phyloP scores from a whole-genome alignment of 2,888 invertebrate genomes.

The Cinara cedri region DNA sequence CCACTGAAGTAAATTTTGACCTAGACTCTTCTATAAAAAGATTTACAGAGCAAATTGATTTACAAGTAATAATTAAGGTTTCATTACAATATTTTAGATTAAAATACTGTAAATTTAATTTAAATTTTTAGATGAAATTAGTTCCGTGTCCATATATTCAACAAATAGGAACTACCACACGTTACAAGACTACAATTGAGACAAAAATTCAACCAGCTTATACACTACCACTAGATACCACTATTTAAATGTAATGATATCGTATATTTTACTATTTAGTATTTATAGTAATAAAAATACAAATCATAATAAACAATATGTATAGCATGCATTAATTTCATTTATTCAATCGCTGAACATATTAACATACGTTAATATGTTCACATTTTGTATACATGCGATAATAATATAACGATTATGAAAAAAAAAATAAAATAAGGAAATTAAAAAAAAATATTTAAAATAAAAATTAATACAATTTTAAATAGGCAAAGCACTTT shows the following conservation, averaged over 20 bases:
- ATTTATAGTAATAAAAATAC: not conserved
- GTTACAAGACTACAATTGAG: conserved; percentile 48
- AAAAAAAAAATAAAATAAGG: too few species aligned
- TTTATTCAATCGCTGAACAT: not conserved
- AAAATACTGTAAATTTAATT: not conserved
- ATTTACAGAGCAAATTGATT: conserved; percentile 51
- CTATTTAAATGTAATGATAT: not conserved
- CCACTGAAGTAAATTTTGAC: conserved; percentile 49
- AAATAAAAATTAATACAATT: too few species aligned
- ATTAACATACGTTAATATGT: not conserved
- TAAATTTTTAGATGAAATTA: conserved; percentile 49
- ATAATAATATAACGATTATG: not conserved
- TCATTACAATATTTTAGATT: not conserved
- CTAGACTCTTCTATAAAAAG: conserved; percentile 33
- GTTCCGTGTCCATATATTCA: conserved; percentile 54
- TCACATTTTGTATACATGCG: too few species aligned
- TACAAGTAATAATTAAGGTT: conserved; percentile 42
- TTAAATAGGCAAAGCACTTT: too few species aligned
- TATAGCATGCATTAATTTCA: too few species aligned
- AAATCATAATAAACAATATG: not conserved
- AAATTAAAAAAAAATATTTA: too few species aligned
- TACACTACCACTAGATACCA: conserved; percentile 23
- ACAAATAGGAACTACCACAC: conserved; percentile 38
- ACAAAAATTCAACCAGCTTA: conserved; percentile 34
- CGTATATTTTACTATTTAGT: conserved; percentile 2